Base-by-base conservation (phyloP, 2,113 vertebrate species). In the Proterorhinus semilunaris region DNA sequence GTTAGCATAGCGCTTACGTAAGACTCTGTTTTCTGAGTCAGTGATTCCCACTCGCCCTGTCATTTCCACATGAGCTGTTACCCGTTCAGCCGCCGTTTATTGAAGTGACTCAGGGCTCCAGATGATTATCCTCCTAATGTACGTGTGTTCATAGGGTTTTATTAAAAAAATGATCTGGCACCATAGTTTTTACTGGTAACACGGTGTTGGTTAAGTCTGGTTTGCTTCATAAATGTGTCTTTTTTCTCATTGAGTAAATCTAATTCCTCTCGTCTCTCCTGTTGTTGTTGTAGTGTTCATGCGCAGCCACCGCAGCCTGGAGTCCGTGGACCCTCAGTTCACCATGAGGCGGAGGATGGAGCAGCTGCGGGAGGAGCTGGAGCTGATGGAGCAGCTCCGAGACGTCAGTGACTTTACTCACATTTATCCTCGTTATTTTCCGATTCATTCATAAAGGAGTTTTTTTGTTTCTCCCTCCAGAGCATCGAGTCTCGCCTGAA, bases 261-360 rank as follows among this genome's bases (percentile, higher is more conserved):
- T 36, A 36, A 36, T 36, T 36, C 27, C 27, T 36, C 27, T 36
- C 4, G 27, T 36, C 4, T 36, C 27, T 36, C 27, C 27, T 36
- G 27, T 5, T 55, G 13, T 8, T 0, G 15, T 49, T 73, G 3
- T 66, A 98, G 96, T 96, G 65, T 98, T 96, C 87, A 88, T 95
- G 80, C 93, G 95, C 71, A 95, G 94, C 63, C 94, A 95, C 80
- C 96, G 94, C 89, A 95, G 94, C 82, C 83, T 96, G 90, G 95
- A 98, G 83, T 93, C 95, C 0, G 89, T 95, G 83, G 96, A 98
- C 72, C 96, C 96, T 59, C 96, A 96, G 72, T 98, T 98, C 89
- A 98, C 96, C 62, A 96, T 98, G 79, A 93, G 95, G 65, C 92
- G 97, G 63, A 98, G 96, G 87, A 98, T 99, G 96, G 97, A 99